Evolutionary conservation across 1,140 invertebrate species (phyloP), one percentile per base, ranked within the genome.

Genomic region (Lasaia peninsularis): DNA sequence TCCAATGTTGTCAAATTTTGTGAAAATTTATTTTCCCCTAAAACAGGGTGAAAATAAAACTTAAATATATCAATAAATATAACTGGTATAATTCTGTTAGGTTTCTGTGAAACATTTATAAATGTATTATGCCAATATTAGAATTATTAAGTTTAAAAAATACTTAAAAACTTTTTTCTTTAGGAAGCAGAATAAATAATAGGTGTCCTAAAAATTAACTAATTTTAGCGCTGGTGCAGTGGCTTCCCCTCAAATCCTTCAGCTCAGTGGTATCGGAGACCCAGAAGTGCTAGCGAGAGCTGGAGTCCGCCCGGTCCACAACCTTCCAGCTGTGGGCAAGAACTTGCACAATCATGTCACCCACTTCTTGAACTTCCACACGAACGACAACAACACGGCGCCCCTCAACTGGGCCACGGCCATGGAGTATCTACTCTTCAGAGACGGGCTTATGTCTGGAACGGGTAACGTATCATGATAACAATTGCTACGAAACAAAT

Each of bases 321-420:
- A 95, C 71, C 89, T 98, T 6, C 96, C 95, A 0, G 94, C 93
- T 0, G 97, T 98, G 2, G 97, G 97, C 0, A 92, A 93, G 61
- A 98, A 98, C 88, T 91, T 98, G 0, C 95, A 96, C 68, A 96
- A 97, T 76, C 96, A 97, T 69, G 95, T 96, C 0, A 93, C 95
- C 2, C 94, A 91, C 79, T 93, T 94, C 61, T 77, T 95, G 0
- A 93, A 92, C 69, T 97, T 96, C 85, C 91, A 92, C 16, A 94
- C 97, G 11, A 95, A 96, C 52, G 94, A 97, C 68, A 94, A 95
- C 31, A 94, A 95, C 67, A 96, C 94, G 0, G 91, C 94, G 0
- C 93, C 95, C 0, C 89, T 96, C 0, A 96, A 96, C 83, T 96
- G 95, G 95, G 95, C 95, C 2, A 95, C 95, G 0, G 95, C 95